Evolutionary conservation across 2,797 vertebrate species (phyloP), one percentile per base, ranked within the genome.

Genomic region (Helostoma temminkii): DNA sequence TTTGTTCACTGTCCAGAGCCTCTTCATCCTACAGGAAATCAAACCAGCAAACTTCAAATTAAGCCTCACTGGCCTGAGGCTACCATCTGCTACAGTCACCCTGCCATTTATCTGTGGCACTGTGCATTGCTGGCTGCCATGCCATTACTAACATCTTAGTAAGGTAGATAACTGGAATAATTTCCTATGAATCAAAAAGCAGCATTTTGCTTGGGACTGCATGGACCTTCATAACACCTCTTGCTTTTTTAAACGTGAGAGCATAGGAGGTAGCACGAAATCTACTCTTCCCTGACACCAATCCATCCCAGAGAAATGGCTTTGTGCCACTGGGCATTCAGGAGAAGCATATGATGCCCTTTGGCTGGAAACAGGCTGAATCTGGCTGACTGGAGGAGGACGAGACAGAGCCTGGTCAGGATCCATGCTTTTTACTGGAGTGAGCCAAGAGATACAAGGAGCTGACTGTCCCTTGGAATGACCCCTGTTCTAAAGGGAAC

Each of bases 311-410:
- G 47, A 71, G 42, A 77, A 57, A 49, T 22, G 42, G 47, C 59
- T 62, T 69, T 76, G 25, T 32, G 55, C 59, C 80, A 61, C 46
- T 3, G 66, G 71, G 67, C 79, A 75, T 74, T 65, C 49, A 75
- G 30, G 30, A 76, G 22, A 47, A 70, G 71, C 80, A 86, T 87
- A 79, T 84, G 88, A 87, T 83, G 81, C 59, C 1, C 12, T 60
- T 82, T 81, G 79, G 80, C 81, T 71, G 47, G 54, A 77, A 63
- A 43, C 43, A 24, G 66, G 49, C 64, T 71, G 46, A 80, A 76
- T 75, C 65, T 72, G 76, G 63, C 57, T 71, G 78, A 42, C 69
- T 30, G 9, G 32, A 62, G 59, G 68, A 62, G 46, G 82, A 78
- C 14, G 56, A 84, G 83, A 86, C 64, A 68, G 67, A 81, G 49